A percentile compares a stretch with the other conserved stretches of the same genome.
Evolutionary conservation across 2,113 vertebrate species (phyloP).

Genomic region (Gracilinanus agilis): DNA sequence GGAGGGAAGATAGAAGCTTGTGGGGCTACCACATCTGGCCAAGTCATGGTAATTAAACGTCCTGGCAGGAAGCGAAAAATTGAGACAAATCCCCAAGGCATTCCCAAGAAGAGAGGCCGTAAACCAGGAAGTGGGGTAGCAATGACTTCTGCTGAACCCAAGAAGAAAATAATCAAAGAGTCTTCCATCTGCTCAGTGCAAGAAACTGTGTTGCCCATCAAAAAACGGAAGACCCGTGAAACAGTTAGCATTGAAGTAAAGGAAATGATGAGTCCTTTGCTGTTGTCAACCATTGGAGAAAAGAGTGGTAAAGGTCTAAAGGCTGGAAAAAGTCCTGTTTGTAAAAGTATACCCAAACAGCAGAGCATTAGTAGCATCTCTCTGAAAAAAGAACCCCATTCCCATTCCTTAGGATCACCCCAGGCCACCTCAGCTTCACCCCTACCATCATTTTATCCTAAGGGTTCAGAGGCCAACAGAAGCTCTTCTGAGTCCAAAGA

Average conservation of each 20-base stretch:
- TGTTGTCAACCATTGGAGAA: conserved; percentile 77
- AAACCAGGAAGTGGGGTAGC: conserved; percentile 86
- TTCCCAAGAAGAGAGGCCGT: conserved; percentile 93
- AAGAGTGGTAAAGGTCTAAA: conserved; percentile 87
- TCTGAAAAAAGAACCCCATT: conserved; percentile 89
- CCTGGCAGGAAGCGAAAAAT: conserved; percentile 92
- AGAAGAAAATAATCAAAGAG: conserved; percentile 91
- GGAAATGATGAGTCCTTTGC: conserved; percentile 78
- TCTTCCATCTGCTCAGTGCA: conserved; percentile 87
- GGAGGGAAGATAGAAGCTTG: conserved; percentile 84
- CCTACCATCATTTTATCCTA: conserved; percentile 77
- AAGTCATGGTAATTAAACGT: conserved; percentile 83
- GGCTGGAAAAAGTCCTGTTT: conserved; percentile 87
- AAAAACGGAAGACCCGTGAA: conserved; percentile 95
- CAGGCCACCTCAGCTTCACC: conserved; percentile 75
- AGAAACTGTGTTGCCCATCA: conserved; percentile 94
- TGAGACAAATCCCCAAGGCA: conserved; percentile 85
- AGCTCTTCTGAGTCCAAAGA: conserved; percentile 87
- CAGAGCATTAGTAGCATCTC: conserved; percentile 81
- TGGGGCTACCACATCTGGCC: conserved; percentile 81
- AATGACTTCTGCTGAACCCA: conserved; percentile 85
- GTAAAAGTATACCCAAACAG: conserved; percentile 90
- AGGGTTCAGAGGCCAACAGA: conserved; percentile 85
- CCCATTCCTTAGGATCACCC: conserved; percentile 60
- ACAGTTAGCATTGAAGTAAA: conserved; percentile 88